Evolutionary conservation across 1,140 invertebrate species (phyloP), one percentile per base, ranked within the genome.

Genomic region (Lucilia sericata): DNA sequence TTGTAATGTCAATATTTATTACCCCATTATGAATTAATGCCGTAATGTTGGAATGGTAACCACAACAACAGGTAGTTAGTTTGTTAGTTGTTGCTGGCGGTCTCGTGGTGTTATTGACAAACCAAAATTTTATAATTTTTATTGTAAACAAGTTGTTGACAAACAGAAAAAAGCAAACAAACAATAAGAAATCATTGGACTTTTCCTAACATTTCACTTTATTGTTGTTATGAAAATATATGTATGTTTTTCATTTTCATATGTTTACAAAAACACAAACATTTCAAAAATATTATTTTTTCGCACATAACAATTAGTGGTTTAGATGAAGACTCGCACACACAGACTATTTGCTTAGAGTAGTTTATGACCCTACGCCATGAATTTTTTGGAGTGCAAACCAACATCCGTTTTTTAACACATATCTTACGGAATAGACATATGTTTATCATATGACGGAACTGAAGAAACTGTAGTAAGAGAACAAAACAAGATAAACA

Each of bases 251-350:
- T 25, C 65, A 25, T 25, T 21, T 70, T 70, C 12, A 70, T 9
- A 21, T 70, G 17, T 70, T 30, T 30, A 30, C 25, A 30, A 30
- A 30, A 30, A 30, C 25, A 30, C 25, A 30, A 30, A 2, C 25
- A 30, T 30, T 30, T 30, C 25, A 30, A 30, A 30, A 30, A 30
- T 30, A 30, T 30, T 30, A 3, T 30, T 21, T 70, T 70, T 70
- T 70, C 65, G 65, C 65, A 70, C 65, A 70, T 21, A 70, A 70
- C 60, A 70, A 70, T 70, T 70, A 70, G 19, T 70, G 14, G 10
- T 70, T 21, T n/a, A 60, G 14, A 55, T 10, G 17, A 55, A 55
- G 12, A 60, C 51, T 17, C 13, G 51, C 13, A 60, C 14, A n/a
- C 55, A 70, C 65, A 70, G 10, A 70, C 21, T 21, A 8, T 70